Evolutionary conservation across 2,797 vertebrate genomes (phyloP).

Genomic region (Pseudochaenichthys georgianus): DNA sequence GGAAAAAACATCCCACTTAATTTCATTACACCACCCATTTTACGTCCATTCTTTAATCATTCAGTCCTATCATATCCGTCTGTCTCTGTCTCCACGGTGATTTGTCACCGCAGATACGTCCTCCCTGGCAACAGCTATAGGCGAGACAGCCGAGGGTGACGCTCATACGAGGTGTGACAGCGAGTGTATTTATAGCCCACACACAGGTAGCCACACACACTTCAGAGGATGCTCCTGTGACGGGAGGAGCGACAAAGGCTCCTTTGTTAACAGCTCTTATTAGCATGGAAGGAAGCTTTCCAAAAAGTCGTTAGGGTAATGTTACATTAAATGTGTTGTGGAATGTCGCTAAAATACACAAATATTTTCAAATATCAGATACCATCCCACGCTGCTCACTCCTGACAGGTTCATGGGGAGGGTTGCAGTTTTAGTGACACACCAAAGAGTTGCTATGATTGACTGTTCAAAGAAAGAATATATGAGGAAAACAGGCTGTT

Average conservation of each 20-base stretch:
- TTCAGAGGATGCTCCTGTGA: conserved; percentile 27
- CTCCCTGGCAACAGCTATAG: conserved; percentile 64
- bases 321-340: background rate
- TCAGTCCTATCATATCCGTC: conserved; percentile 26
- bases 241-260: background rate
- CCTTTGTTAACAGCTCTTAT: background rate
- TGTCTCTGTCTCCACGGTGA: conserved; percentile 54
- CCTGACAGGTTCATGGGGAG: background rate
- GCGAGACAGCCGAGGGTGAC: conserved; percentile 38
- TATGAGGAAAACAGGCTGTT: background rate
- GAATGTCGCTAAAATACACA: background rate
- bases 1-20: background rate
- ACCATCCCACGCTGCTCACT: background rate
- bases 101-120: conserved; percentile 51
- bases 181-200: conserved; percentile 69
- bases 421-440: background rate
- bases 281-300: background rate
- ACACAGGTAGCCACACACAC: conserved; percentile 53
- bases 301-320: background rate
- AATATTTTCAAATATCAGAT: background rate
- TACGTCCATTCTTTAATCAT: conserved; percentile 9
- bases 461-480: background rate
- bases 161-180: conserved; percentile 64
- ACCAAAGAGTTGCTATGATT: background rate
- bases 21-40: background rate